Evolutionary conservation across 2,113 vertebrate genomes (phyloP).

Genomic region (Caloenas nicobarica): DNA sequence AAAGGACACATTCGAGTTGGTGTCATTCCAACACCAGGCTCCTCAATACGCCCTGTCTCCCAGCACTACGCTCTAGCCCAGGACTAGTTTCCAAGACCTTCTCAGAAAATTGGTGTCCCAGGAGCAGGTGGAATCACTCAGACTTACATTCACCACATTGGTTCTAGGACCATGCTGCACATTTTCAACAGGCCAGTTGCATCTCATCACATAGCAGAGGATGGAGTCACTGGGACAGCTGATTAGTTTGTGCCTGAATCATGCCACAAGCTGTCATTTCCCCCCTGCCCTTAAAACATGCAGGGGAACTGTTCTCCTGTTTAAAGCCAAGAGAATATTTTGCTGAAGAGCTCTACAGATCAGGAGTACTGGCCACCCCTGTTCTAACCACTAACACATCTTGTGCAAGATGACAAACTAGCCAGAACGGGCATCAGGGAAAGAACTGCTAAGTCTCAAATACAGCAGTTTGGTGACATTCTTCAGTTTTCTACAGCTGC

Average conservation of each 20-base stretch:
- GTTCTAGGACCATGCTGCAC: accelerated
- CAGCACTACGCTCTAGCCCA: not conserved
- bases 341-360: not conserved
- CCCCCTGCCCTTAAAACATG: not conserved
- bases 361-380: not conserved
- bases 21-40: not conserved
- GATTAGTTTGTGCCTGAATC: not conserved
- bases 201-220: not conserved
- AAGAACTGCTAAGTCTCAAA: not conserved
- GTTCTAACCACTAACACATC: not conserved
- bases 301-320: not conserved
- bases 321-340: not conserved
- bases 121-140: not conserved
- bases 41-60: not conserved
- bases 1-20: not conserved
- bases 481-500: not conserved
- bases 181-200: not conserved
- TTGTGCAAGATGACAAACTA: not conserved
- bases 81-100: not conserved
- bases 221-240: not conserved
- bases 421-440: not conserved
- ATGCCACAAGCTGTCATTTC: not conserved
- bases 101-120: not conserved
- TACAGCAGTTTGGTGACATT: not conserved
- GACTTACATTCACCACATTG: not conserved